These are phyloP conservation scores for Coptodon rendalli DNA, from an alignment of 2,113 vertebrate species.

Conservation along the genomic window DNA sequence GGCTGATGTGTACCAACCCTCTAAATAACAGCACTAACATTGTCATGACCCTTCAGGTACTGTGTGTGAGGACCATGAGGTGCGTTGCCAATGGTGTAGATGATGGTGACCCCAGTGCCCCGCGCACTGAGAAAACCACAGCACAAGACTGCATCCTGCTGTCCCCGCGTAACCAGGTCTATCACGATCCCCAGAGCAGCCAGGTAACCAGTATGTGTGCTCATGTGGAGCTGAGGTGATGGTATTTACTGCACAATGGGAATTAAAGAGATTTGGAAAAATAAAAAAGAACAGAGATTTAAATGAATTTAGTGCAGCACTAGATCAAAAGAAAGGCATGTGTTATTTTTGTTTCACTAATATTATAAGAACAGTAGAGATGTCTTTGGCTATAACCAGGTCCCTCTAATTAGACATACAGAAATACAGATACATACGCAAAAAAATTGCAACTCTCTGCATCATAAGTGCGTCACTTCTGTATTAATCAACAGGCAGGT, in stretches of 20 bases:
- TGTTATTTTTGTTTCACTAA: background rate
- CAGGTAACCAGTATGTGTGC: constrained; percentile 58
- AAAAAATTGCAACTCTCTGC: background rate
- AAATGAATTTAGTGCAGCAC: background rate
- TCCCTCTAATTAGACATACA: background rate
- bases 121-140: constrained; percentile 77
- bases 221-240: background rate
- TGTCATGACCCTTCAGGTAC: constrained; percentile 67
- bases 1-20: background rate
- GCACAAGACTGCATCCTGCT: constrained; percentile 73
- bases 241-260: background rate
- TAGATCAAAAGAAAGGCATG: background rate
- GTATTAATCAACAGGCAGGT: background rate
- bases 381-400: background rate
- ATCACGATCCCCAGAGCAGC: constrained; percentile 80
- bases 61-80: constrained; percentile 69
- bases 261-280: background rate
- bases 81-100: constrained; percentile 72
- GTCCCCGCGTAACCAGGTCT: constrained; percentile 57
- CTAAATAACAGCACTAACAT: background rate
- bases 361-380: background rate
- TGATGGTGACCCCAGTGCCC: constrained; percentile 75
- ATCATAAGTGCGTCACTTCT: background rate
- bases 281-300: background rate
- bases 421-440: background rate